Evolutionary conservation across 2,797 vertebrate species (phyloP), one percentile per base, ranked within the genome.

Genomic region (Cossypha dichroa): DNA sequence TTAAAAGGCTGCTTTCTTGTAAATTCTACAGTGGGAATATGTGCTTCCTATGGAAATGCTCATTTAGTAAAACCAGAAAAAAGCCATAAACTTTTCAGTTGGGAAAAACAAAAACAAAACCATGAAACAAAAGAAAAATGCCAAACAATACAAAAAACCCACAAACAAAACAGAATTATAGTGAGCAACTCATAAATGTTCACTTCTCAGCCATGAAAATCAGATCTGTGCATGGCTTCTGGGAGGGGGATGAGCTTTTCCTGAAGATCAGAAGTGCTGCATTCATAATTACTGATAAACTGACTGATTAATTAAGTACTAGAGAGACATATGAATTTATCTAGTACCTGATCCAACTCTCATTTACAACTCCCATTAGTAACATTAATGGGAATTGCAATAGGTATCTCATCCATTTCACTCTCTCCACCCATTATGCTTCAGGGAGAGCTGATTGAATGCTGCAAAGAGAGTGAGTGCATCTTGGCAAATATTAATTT

Each of bases 401-500:
- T 88, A 85, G 94, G 76, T 96, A 94, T 80, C 92, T 92, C 93
- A 95, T 90, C 73, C 85, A 55, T 94, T 94, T 91, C 87, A 78
- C 48, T 67, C 66, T 90, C 77, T 94, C 79, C 79, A 56, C 58
- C 82, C 72, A 73, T 83, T 94, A 68, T 52, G 89, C 94, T 94
- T 83, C 68, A 69, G 93, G 78, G 88, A 96, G 78, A 83, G 68
- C 59, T 94, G 94, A 95, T 58, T 95, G 92, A 94, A 89, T 66
- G 86, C 78, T 92, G 90, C 88, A 64, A 68, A 89, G 91, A 88
- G 85, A 96, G 85, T 59, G 86, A 96, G 91, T 62, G 79, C 95
- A 93, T 96, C 96, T 96, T 94, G 94, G 94, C 94, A 96, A 95
- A 96, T 92, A 96, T 59, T 97, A 93, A 97, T 97, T 94, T 96